Evolutionary conservation across 2,797 vertebrate genomes (phyloP).

Genomic region (Ptychobarbus kaznakovi): DNA sequence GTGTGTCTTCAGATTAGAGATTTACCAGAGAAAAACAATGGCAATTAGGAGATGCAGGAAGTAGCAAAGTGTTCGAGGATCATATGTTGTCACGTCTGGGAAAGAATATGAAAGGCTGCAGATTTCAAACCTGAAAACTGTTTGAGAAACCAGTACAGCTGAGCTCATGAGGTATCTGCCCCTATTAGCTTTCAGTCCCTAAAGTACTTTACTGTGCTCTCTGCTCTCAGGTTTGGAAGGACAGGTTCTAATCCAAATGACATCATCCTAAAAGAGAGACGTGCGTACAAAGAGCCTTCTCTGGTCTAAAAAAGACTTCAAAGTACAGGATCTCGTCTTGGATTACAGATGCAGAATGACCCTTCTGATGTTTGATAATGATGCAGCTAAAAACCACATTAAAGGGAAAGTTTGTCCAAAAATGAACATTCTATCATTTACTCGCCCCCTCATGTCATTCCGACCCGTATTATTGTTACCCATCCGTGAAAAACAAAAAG

Average conservation of each 20-base stretch:
- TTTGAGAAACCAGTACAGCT: slow-evolving; percentile 44
- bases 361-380: not conserved
- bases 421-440: not conserved
- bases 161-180: slow-evolving; percentile 41
- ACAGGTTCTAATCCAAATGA: slow-evolving; percentile 42
- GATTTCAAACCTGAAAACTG: slow-evolving; percentile 41
- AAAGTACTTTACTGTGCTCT: slow-evolving; percentile 10
- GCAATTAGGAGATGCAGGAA: not conserved
- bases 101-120: slow-evolving; percentile 30
- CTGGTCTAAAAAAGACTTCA: slow-evolving; percentile 14
- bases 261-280: slow-evolving; percentile 26
- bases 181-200: slow-evolving; percentile 33
- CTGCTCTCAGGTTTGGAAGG: slow-evolving; percentile 43
- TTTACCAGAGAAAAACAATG: not conserved
- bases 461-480: not conserved
- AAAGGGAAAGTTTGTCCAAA: not conserved
- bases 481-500: not conserved
- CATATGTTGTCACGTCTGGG: not conserved
- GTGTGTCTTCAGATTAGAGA: not conserved
- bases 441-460: not conserved
- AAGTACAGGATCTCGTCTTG: slow-evolving; percentile 6
- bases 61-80: not conserved
- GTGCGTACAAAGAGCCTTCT: slow-evolving; percentile 10
- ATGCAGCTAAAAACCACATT: slow-evolving; percentile 5
- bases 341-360: slow-evolving; percentile 18